Evolutionary conservation across 2,797 vertebrate species (phyloP).

Genomic region (Sebastes iracundus): DNA sequence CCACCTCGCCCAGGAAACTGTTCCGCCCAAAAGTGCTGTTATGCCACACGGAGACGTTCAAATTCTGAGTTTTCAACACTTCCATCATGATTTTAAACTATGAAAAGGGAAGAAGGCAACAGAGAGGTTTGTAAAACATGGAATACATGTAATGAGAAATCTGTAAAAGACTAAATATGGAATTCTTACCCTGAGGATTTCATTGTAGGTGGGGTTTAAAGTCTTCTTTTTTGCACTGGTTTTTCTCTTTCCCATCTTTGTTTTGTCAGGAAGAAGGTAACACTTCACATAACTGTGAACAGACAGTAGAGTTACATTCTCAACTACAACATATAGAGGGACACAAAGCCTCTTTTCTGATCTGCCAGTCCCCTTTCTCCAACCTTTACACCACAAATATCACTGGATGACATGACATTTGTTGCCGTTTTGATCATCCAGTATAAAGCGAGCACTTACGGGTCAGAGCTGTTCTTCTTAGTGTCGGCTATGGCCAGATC

Average conservation of each 20-base stretch:
- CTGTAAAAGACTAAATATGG: not conserved
- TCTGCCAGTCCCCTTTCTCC: too few species aligned
- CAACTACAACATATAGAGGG: not conserved
- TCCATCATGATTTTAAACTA: conserved; percentile 90
- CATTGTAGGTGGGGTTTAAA: conserved; percentile 91
- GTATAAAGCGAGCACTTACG: conserved; percentile 82
- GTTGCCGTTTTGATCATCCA: not conserved
- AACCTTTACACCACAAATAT: not conserved
- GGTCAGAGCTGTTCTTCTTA: conserved; percentile 91
- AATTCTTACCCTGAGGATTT: conserved; percentile 89
- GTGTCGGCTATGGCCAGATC: conserved; percentile 88
- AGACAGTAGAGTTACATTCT: not conserved
- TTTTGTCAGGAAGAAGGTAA: conserved; percentile 93
- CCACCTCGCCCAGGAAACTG: conserved; percentile 93
- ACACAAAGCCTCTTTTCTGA: not conserved
- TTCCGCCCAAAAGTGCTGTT: conserved; percentile 92
- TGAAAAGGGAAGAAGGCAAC: not conserved
- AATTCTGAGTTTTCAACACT: conserved; percentile 82
- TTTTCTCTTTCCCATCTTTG: conserved; percentile 94
- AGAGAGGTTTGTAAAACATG: not conserved
- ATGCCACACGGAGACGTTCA: conserved; percentile 95
- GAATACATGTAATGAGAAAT: not conserved
- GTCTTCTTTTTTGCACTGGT: conserved; percentile 92
- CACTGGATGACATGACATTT: not conserved
- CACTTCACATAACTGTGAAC: conserved; percentile 92